A percentile compares a stretch with the other conserved stretches of the same genome.
These are phyloP conservation scores for Pteropus rufus DNA, from an alignment of 2,797 vertebrate genomes.

Conservation along the genomic window DNA sequence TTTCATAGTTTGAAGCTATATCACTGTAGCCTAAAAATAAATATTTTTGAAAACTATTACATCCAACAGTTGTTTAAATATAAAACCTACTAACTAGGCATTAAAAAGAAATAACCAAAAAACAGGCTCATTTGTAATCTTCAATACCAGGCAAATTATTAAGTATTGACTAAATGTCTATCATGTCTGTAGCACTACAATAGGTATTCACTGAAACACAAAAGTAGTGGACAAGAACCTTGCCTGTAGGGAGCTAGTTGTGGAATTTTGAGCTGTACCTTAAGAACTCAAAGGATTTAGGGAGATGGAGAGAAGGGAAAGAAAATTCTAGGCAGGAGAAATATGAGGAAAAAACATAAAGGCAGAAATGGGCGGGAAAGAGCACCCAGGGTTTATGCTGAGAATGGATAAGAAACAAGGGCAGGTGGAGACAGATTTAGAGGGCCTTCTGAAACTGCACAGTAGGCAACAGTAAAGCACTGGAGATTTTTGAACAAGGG, in stretches of 20 bases:
- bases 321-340: background rate
- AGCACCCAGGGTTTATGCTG: background rate
- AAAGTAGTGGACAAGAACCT: background rate
- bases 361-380: background rate
- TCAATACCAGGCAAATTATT: slow-evolving; percentile 20
- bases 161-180: background rate
- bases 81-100: slow-evolving; percentile 13
- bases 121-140: slow-evolving; percentile 25
- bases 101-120: slow-evolving; percentile 25
- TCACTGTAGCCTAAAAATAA: background rate
- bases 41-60: background rate
- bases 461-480: background rate
- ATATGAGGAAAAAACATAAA: slow-evolving; percentile 23
- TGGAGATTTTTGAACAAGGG: background rate
- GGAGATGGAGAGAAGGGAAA: background rate
- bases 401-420: slow-evolving; percentile 15
- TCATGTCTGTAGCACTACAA: background rate
- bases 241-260: slow-evolving; percentile 6
- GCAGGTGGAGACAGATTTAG: background rate
- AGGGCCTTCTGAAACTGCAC: slow-evolving; percentile 7
- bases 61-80: slow-evolving; percentile 12
- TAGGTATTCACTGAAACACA: background rate
- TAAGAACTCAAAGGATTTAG: background rate
- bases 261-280: background rate
- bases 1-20: slow-evolving; percentile 32